A percentile compares a stretch with the other conserved stretches of the same genome.
phyloP scores from a whole-genome alignment of 2,797 vertebrate species.

The Naso thynnoides region DNA sequence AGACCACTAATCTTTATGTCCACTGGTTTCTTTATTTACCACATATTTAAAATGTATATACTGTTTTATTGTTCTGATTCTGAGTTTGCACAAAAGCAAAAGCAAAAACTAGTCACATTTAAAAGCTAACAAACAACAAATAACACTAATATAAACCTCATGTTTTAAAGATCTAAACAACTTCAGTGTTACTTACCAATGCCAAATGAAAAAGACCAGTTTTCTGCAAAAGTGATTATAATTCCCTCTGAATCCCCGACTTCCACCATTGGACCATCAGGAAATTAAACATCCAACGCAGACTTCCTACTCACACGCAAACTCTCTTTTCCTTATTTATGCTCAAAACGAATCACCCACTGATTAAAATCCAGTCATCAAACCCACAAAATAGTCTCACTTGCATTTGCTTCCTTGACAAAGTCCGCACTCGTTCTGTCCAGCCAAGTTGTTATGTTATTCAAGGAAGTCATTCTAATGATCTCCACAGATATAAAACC shows the following conservation, averaged over 20 bases:
- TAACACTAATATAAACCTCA: not conserved
- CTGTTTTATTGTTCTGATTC: not conserved
- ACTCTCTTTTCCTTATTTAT: conserved; percentile 18
- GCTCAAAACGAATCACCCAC: conserved; percentile 16
- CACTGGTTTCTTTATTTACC: conserved; percentile 14
- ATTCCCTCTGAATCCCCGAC: conserved; percentile 36
- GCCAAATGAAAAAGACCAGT: conserved; percentile 24
- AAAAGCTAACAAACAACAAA: not conserved
- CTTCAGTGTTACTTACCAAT: conserved; percentile 17
- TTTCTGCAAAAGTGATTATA: conserved; percentile 45
- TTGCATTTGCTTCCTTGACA: not conserved
- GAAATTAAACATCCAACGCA: conserved; percentile 57
- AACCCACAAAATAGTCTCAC: conserved; percentile 10
- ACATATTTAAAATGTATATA: conserved; percentile 8
- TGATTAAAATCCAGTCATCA: conserved; percentile 36
- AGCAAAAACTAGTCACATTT: not conserved
- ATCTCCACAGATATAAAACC: conserved; percentile 44
- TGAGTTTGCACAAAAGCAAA: not conserved
- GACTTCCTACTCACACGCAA: conserved; percentile 17
- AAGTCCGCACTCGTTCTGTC: conserved; percentile 16
- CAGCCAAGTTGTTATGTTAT: conserved; percentile 14
- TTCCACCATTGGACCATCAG: conserved; percentile 42
- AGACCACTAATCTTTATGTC: conserved; percentile 30
- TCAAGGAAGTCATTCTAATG: conserved; percentile 31
- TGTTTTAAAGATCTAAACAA: conserved; percentile 15